Conservation (phyloP, 2,113 vertebrate genomes). For the Thryonomys swinderianus region DNA sequence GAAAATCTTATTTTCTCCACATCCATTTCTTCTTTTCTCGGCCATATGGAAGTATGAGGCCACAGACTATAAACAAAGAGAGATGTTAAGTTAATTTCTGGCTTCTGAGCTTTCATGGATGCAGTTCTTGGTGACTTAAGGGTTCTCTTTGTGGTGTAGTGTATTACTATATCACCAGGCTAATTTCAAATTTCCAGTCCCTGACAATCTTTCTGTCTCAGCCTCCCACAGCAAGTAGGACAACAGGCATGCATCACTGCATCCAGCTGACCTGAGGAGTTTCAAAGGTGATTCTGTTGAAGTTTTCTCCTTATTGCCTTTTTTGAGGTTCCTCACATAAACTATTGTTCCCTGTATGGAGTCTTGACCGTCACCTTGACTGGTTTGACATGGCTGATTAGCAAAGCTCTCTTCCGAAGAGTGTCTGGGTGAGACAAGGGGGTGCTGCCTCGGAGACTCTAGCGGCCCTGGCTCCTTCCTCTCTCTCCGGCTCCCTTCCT, state of each 20-base stretch:
- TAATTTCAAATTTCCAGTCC: neutral
- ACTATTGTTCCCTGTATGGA: neutral
- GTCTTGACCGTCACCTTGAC: neutral
- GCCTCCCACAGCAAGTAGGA: neutral
- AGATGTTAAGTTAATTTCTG: neutral
- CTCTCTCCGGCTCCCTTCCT: neutral
- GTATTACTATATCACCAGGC: neutral
- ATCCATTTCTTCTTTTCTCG: neutral
- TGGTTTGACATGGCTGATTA: neutral
- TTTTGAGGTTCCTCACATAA: neutral
- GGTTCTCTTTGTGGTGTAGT: neutral
- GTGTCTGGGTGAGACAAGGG: neutral
- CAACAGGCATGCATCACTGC: no score
- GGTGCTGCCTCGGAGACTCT: neutral
- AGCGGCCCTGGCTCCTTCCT: neutral
- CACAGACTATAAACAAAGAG: neutral
- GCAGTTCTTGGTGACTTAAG: neutral
- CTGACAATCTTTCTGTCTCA: neutral
- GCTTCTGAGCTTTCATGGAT: constrained; percentile 1
- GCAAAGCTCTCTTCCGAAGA: neutral
- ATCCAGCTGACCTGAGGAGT: neutral
- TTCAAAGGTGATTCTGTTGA: constrained; percentile 38
- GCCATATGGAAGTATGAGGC: neutral
- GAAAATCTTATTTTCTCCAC: neutral
- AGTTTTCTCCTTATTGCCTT: constrained; percentile 46